Evolutionary conservation across 2,797 vertebrate genomes (phyloP).

Genomic region (Molossus alvarezi): DNA sequence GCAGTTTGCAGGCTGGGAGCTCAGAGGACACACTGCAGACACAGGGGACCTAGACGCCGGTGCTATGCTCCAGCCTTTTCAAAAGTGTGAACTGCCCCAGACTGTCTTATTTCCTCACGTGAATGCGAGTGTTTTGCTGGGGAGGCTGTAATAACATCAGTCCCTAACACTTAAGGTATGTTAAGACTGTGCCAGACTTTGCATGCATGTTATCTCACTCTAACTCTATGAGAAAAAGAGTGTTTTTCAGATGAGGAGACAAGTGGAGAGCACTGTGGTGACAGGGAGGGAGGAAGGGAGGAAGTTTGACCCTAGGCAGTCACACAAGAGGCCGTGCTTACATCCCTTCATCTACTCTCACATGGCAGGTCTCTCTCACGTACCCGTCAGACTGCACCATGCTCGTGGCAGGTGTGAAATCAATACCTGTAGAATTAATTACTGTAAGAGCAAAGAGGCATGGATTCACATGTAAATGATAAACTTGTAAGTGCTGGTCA

Average conservation of each 20-base stretch:
- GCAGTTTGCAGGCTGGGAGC: not conserved
- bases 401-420: not conserved
- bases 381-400: not conserved
- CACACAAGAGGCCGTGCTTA: not conserved
- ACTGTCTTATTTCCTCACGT: not conserved
- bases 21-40: not conserved
- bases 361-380: not conserved
- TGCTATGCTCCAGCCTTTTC: not conserved
- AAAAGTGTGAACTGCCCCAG: not conserved
- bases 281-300: no score
- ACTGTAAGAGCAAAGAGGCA: not conserved
- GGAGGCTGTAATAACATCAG: not conserved
- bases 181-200: not conserved
- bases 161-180: not conserved
- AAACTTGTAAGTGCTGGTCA: not conserved
- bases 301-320: not conserved
- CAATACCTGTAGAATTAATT: not conserved
- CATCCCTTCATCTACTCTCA: not conserved
- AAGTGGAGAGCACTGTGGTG: not conserved
- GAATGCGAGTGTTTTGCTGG: not conserved
- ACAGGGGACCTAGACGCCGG: not conserved
- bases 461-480: not conserved
- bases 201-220: not conserved
- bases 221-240: not conserved
- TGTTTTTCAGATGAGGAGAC: not conserved